A percentile compares a stretch with the other conserved stretches of the same genome.
Evolutionary conservation across 1,140 invertebrate genomes (phyloP).

Genomic region (Acyrthosiphon pisum): DNA sequence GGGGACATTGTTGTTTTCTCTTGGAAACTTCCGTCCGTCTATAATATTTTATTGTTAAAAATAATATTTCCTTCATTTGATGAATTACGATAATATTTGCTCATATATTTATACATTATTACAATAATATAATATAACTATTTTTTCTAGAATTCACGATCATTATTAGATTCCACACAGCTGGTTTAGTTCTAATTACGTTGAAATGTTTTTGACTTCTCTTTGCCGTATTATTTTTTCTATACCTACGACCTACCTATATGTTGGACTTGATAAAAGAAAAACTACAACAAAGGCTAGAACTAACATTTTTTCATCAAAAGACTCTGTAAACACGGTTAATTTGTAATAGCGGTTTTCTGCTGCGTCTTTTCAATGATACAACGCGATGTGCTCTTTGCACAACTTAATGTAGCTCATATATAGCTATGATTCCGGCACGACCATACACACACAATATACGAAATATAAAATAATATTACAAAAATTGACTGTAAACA

Average conservation of each 20-base stretch:
- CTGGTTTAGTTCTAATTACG: neutral
- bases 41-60: neutral
- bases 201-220: neutral
- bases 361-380: neutral
- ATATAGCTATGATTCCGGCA: neutral
- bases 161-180: neutral
- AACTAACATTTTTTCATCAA: neutral
- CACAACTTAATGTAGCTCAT: neutral
- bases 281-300: neutral
- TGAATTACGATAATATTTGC: neutral
- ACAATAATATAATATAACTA: neutral
- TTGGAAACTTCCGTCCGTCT: neutral
- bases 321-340: neutral
- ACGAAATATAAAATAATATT: neutral
- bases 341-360: neutral
- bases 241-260: no score
- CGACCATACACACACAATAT: neutral
- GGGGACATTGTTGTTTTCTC: neutral
- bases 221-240: neutral
- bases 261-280: neutral
- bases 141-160: neutral
- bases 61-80: neutral
- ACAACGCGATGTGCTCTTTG: neutral
- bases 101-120: neutral
- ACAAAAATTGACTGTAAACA: neutral